Evolutionary conservation across 1,140 invertebrate species (phyloP).

Genomic region (Pygmarrhopalites habei): DNA sequence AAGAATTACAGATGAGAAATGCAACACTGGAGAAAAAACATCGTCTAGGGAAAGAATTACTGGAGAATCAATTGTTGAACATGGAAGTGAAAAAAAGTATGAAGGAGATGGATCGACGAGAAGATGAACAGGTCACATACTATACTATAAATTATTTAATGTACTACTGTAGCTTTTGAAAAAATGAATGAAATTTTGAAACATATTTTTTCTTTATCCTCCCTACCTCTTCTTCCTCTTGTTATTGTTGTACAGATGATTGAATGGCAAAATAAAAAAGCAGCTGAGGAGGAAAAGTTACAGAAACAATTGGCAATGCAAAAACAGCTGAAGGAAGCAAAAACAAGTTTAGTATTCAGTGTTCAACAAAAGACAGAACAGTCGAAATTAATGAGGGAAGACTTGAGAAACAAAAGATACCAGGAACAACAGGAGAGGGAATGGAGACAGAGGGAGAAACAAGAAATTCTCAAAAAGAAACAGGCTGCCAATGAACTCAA

Average conservation of each 20-base stretch:
- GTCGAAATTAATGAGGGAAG: slow-evolving; percentile 28
- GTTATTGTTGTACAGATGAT: slow-evolving; percentile 20
- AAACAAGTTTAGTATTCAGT: slow-evolving; percentile 7
- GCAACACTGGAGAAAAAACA: slow-evolving; percentile 22
- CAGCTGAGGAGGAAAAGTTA: slow-evolving; percentile 22
- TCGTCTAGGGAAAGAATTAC: slow-evolving; percentile 24
- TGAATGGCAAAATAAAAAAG: slow-evolving; percentile 29
- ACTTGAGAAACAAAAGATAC: slow-evolving; percentile 28
- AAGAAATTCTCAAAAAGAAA: slow-evolving; percentile 12
- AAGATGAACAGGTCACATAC: slow-evolving; percentile 32
- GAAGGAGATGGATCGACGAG: slow-evolving; percentile 25
- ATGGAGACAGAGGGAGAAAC: slow-evolving; percentile 31
- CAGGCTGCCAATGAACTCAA: slow-evolving; percentile 24
- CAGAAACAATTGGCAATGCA: slow-evolving; percentile 12
- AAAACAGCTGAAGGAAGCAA: slow-evolving; percentile 24
- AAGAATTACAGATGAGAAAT: slow-evolving; percentile 19
- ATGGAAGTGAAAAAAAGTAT: slow-evolving; percentile 15
- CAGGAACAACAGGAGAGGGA: slow-evolving; percentile 35
- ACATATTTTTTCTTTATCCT: no score
- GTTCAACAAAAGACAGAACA: slow-evolving; percentile 25
- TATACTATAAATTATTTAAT: neutral
- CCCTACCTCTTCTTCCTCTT: no score
- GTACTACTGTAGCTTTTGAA: no score
- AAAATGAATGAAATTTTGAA: no score
- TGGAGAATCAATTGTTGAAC: slow-evolving; percentile 28